Evolutionary conservation across 2,113 vertebrate species (phyloP).

Genomic region (Spheniscus mendiculus): DNA sequence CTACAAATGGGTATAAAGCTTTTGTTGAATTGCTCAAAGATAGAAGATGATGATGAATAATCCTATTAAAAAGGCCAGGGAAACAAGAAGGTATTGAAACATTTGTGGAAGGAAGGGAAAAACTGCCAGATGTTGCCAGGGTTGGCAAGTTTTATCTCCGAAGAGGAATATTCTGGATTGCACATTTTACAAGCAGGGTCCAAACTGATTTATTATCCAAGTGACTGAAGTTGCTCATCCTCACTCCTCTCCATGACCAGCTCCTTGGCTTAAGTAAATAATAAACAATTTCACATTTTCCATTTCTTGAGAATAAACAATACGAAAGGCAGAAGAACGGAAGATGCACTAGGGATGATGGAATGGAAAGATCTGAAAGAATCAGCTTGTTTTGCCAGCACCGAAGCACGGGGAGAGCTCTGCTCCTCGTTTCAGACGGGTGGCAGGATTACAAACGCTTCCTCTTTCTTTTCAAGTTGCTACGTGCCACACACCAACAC

Average conservation of each 20-base stretch:
- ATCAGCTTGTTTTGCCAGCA: background rate
- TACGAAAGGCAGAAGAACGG: background rate
- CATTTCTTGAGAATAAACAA: background rate
- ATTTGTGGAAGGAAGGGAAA: background rate
- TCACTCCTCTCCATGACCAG: background rate
- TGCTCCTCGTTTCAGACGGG: background rate
- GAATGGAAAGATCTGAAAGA: background rate
- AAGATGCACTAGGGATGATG: background rate
- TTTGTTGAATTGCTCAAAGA: background rate
- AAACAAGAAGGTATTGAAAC: background rate
- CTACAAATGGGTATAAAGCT: background rate
- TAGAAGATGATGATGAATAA: background rate
- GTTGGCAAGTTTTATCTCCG: too few relatives aligned
- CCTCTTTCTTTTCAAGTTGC: background rate
- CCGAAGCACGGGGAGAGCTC: background rate
- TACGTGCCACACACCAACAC: background rate
- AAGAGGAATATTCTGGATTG: background rate
- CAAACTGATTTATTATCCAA: background rate
- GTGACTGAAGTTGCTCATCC: background rate
- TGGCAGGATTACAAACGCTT: background rate
- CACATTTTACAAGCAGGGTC: background rate
- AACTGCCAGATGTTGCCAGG: background rate
- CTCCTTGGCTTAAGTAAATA: background rate
- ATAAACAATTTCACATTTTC: background rate
- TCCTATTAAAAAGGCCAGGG: background rate